A percentile compares a stretch with the other conserved stretches of the same genome.
These are phyloP conservation scores for Gyps fulvus DNA, from an alignment of 2,113 vertebrate species.

Conservation along the genomic window DNA sequence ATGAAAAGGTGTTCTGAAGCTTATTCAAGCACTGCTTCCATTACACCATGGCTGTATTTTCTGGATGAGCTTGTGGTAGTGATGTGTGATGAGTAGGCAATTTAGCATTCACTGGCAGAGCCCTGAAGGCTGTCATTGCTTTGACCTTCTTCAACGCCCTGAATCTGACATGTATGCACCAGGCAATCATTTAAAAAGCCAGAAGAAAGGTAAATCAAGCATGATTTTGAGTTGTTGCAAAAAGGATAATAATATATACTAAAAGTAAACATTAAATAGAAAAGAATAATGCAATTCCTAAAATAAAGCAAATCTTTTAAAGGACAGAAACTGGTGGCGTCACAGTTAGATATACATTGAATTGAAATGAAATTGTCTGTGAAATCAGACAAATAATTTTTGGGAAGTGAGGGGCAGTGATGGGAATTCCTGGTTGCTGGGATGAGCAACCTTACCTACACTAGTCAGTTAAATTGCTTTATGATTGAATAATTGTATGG, in stretches of 20 bases:
- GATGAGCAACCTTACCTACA: not conserved
- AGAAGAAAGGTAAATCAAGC: not conserved
- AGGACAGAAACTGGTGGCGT: not conserved
- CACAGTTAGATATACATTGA: not conserved
- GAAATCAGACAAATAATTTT: not conserved
- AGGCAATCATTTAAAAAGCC: not conserved
- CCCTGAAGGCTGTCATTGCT: not conserved
- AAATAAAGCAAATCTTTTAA: not conserved
- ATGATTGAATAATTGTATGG: not conserved
- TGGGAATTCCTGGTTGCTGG: slow-evolving; percentile 1
- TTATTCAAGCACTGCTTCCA: slow-evolving; percentile 11
- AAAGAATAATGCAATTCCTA: not conserved
- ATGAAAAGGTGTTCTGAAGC: not conserved
- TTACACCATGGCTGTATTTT: not conserved
- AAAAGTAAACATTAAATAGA: not conserved
- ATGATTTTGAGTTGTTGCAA: not conserved
- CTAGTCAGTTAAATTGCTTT: not conserved
- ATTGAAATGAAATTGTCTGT: not conserved
- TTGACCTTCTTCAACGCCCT: not conserved
- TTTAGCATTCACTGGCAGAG: not conserved
- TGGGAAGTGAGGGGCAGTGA: not conserved
- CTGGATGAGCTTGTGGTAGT: slow-evolving; percentile 27
- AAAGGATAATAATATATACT: not conserved
- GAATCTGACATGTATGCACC: not conserved
- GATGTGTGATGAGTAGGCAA: not conserved